Evolutionary conservation across 2,888 invertebrate genomes (phyloP).

Genomic region (Celastrina argiolus): DNA sequence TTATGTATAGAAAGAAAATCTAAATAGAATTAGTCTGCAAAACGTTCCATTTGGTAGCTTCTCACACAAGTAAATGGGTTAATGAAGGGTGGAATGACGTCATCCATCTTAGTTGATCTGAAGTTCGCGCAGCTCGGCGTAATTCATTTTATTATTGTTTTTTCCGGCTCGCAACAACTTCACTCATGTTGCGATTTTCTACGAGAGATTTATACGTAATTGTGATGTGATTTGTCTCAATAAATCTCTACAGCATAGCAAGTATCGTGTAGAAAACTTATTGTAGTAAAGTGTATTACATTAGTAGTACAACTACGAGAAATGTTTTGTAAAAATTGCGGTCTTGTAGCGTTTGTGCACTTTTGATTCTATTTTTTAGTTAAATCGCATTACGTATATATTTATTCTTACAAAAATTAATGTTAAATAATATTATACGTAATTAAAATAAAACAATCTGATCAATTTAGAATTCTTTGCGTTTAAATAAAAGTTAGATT

Average conservation of each 20-base stretch:
- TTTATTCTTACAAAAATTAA: too few species aligned
- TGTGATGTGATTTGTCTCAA: conserved; percentile 10
- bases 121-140: conserved; percentile 51
- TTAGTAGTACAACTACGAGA: too few species aligned
- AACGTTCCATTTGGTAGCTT: conserved; percentile 46
- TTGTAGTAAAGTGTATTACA: neutral
- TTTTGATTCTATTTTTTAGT: too few species aligned
- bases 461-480: too few species aligned
- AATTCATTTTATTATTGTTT: conserved; percentile 66
- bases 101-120: conserved; percentile 70
- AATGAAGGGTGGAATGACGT: conserved; percentile 71
- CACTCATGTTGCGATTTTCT: conserved; percentile 31
- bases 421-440: too few species aligned
- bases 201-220: conserved; percentile 14
- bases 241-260: neutral
- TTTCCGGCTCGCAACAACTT: conserved; percentile 36
- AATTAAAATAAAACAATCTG: too few species aligned
- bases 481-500: too few species aligned
- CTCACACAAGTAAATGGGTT: conserved; percentile 60
- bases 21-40: conserved; percentile 45
- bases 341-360: too few species aligned
- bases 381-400: too few species aligned
- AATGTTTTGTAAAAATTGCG: too few species aligned
- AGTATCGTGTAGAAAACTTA: neutral
- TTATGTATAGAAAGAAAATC: neutral